Evolutionary conservation across 2,888 invertebrate species (phyloP).

Genomic region (Bruchidius siliquastri): DNA sequence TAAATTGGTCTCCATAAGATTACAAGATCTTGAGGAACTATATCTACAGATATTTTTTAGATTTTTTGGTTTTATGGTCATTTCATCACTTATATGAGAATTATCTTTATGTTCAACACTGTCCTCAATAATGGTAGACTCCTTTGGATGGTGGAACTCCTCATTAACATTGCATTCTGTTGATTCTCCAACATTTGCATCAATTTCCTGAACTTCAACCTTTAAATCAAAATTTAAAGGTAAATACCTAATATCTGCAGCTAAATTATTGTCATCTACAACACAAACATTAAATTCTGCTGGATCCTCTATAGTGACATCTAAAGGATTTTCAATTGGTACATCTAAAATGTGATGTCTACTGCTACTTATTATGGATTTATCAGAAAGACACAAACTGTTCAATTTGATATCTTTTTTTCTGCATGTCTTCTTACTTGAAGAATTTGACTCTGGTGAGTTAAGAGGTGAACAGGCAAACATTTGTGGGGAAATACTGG

Average conservation of each 20-base stretch:
- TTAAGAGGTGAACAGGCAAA: not conserved
- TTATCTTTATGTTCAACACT: not conserved
- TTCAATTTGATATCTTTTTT: not conserved
- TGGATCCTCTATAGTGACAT: not conserved
- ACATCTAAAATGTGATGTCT: not conserved
- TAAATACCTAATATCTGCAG: not conserved
- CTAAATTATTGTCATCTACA: not conserved
- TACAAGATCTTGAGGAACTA: not conserved
- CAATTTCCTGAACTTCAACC: not conserved
- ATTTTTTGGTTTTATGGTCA: not conserved
- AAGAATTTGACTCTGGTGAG: not conserved
- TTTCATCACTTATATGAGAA: no score
- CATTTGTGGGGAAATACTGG: not conserved
- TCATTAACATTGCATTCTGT: not conserved
- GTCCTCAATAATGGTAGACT: not conserved
- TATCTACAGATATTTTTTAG: not conserved
- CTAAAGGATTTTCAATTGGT: not conserved
- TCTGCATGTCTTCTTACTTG: not conserved
- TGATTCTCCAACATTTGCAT: not conserved
- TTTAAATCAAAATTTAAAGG: not conserved
- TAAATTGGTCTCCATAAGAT: not conserved
- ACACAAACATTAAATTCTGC: not conserved
- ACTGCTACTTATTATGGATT: not conserved
- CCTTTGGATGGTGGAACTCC: not conserved
- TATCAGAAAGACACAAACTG: not conserved